Base-by-base conservation (phyloP, 2,888 invertebrate species). In the Rhopalosiphum nymphaeae region DNA sequence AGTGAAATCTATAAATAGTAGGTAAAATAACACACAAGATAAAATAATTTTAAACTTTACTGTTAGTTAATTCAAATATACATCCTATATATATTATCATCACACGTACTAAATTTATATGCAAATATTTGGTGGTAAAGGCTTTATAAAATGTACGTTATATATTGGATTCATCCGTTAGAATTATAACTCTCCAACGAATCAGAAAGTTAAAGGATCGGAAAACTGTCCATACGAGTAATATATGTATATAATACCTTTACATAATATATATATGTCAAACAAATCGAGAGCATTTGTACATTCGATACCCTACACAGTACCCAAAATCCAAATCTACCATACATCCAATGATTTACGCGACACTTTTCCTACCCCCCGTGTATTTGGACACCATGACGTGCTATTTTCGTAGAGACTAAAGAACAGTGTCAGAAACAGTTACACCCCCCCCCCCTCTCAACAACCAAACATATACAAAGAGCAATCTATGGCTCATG, bases 341-440 rank as follows among this genome's bases (percentile, higher is more conserved):
- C 13, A 21, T 46, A n/a, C 21, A 4, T 4, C n/a, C 49, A 78
- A 91, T 78, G 67, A 91, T 91, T 91, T 91, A 91, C 90, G 90
- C 49, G 67, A 67, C 67, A 91, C 26, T 49, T 91, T 91, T 91
- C 21, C 16, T 36, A 49, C 49, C 67, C 29, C 90, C 90, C 36
- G 10, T 61, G 25, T 91, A 90, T 90, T 67, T 36, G 67, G n/a
- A 25, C 46, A 46, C 21, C 21, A 10, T n/a, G 25, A 67, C n/a
- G n/a, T 44, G 46, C 46, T n/a, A 46, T 90, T 89, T 21, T 90
- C 46, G 21, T n/a, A 57, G 36, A 67, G 78, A 67, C 44, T 42
- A 78, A 78, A 36, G n/a, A 91, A 78, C 49, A 78, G 67, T 67
- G 90, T 91, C 67, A 78, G 78, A 91, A 36, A 42, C 67, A 91